A percentile compares a stretch with the other conserved stretches of the same genome.
Conservation (phyloP, 2,888 invertebrate species). For the Tortricodes alternella region DNA sequence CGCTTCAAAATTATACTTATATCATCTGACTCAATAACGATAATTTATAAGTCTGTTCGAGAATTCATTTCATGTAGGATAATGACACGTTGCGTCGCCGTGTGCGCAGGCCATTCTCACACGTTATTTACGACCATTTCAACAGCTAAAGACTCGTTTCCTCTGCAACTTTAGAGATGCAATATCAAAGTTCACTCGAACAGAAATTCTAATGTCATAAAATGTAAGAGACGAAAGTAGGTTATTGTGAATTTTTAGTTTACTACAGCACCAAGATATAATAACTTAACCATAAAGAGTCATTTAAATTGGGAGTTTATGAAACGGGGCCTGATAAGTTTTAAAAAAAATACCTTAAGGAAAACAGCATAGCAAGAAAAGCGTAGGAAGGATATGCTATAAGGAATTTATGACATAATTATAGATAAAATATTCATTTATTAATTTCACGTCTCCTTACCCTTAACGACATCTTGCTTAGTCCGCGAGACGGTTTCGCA, state of each 20-base stretch:
- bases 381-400: no score
- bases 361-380: no score
- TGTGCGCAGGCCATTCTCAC: conserved; percentile 34
- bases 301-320: no score
- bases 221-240: conserved; percentile 26
- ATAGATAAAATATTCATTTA: neutral
- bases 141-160: conserved; percentile 27
- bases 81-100: conserved; percentile 21
- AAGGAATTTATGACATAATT: no score
- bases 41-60: conserved; percentile 42
- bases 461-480: conserved; percentile 14
- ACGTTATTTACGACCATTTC: conserved; percentile 42
- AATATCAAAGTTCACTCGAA: conserved; percentile 25
- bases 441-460: neutral
- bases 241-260: neutral
- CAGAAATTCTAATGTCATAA: conserved; percentile 35
- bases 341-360: no score
- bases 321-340: no score
- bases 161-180: conserved; percentile 18
- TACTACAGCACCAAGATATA: no score
- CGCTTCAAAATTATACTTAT: conserved; percentile 22
- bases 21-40: conserved; percentile 18
- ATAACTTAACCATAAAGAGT: no score
- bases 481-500: conserved; percentile 28
- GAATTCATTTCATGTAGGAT: conserved; percentile 48